Percentiles rank a stretch among this genome's conserved stretches.
phyloP scores from a whole-genome alignment of 2,888 invertebrate species.

The Drosophila aldrichi region DNA sequence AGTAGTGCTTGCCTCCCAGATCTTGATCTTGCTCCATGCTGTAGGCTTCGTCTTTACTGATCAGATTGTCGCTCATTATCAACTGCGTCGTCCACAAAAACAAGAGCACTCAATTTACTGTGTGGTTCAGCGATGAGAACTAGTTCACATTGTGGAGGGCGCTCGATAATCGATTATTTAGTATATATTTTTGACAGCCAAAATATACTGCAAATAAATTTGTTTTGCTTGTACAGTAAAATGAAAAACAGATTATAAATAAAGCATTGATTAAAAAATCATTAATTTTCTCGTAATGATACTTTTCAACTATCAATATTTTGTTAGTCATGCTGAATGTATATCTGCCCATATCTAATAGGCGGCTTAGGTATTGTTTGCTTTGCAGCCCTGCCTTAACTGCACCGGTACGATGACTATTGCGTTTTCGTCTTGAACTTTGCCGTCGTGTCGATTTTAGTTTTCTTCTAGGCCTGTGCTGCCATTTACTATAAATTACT shows the following conservation, averaged over 20 bases:
- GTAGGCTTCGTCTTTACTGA: conserved; percentile 60
- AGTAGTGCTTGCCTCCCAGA: conserved; percentile 87
- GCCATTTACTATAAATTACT: conserved; percentile 28
- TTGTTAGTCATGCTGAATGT: background rate
- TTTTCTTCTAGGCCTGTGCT: conserved; percentile 28
- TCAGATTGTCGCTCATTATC: conserved; percentile 64
- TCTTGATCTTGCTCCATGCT: conserved; percentile 86
- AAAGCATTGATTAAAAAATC: background rate
- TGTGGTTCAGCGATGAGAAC: conserved; percentile 9
- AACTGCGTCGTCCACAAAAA: conserved; percentile 68
- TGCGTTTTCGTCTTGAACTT: conserved; percentile 69
- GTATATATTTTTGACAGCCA: conserved; percentile 8
- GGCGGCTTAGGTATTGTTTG: conserved; percentile 18
- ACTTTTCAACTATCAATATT: background rate
- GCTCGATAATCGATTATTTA: conserved; percentile 10
- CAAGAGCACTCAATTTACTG: conserved; percentile 36
- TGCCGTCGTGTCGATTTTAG: conserved; percentile 75
- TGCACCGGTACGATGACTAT: conserved; percentile 70
- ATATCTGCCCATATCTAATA: conserved; percentile 11
- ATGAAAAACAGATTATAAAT: background rate
- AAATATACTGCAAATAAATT: conserved; percentile 1
- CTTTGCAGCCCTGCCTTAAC: conserved; percentile 45
- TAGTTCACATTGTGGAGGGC: conserved; percentile 17
- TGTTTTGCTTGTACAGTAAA: no score
- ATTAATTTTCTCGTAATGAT: background rate